Evolutionary conservation across 2,888 invertebrate genomes (phyloP), one percentile per base, ranked within the genome.

Genomic region (Dicranocentrus wangi): DNA sequence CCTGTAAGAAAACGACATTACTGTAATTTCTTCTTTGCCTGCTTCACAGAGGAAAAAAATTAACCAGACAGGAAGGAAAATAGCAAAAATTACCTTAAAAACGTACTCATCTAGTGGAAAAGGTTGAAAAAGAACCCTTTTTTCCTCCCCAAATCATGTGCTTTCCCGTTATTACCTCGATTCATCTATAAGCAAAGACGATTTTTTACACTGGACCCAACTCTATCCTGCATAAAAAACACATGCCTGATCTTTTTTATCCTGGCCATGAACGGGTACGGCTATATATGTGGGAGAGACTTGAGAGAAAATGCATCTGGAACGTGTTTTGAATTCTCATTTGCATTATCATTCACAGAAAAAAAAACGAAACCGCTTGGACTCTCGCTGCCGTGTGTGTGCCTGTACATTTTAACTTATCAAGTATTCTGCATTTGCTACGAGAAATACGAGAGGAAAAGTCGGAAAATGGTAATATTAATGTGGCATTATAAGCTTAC

Each of bases 291-390:
- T 15, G 27, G 15, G 58, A 19, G 63, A 63, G 21, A 32, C n/a
- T n/a, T n/a, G 25, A 63, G 19, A 32, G 39, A 63, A 63, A 63
- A 63, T 63, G 63, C 63, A 63, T 42, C 63, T 63, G 63, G 63
- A 39, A 63, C 63, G 63, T 63, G 63, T 63, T 63, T 63, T 63
- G 63, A 63, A 63, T 63, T 63, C 63, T 39, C 32, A 39, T 42
- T 39, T 63, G 21, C 39, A 39, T 61, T 61, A n/a, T n/a, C 32
- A 61, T 63, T 63, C 39, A 21, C 0, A 19, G 17, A n/a, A 10
- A 19, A 13, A n/a, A 10, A 58, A 10, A 63, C 27, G 61, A 61
- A 28, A 32, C 32, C 8, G 60, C 32, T 27, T 3, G 32, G 8
- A 32, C 15, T 27, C 3, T 27, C 21, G 21, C 10, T 25, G 1